Evolutionary conservation across 2,113 vertebrate species (phyloP).

Genomic region (Aphyosemion australe): DNA sequence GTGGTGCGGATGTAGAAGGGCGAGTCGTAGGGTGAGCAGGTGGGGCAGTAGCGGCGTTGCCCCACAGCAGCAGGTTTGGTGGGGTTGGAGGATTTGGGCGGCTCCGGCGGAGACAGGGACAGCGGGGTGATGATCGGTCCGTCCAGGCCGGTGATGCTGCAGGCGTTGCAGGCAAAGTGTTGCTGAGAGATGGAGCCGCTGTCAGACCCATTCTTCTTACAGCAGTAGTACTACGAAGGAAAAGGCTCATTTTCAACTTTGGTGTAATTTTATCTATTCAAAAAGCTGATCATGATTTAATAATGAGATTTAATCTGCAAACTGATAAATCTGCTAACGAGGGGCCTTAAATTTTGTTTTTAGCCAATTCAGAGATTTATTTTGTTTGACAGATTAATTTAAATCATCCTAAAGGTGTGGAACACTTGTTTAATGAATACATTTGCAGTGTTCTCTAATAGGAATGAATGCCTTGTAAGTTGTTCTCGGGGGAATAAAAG

Average conservation of each 20-base stretch:
- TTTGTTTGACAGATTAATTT: too few species aligned
- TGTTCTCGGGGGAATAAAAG: too few species aligned
- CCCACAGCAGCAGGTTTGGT: constrained; percentile 50
- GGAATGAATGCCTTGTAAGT: too few species aligned
- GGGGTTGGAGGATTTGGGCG: constrained; percentile 43
- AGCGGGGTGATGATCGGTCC: constrained; percentile 73
- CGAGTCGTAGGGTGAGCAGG: constrained; percentile 88
- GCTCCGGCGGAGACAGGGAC: constrained; percentile 71
- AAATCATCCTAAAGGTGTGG: too few species aligned
- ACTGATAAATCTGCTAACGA: too few species aligned
- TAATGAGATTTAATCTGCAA: too few species aligned
- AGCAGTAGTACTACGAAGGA: constrained; percentile 92
- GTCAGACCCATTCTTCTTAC: constrained; percentile 93
- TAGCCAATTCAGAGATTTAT: too few species aligned
- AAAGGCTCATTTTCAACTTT: not conserved
- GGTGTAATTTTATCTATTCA: not conserved
- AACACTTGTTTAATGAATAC: too few species aligned
- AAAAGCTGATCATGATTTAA: too few species aligned
- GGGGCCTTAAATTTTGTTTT: too few species aligned
- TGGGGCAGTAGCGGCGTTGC: constrained; percentile 80
- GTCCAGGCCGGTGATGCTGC: constrained; percentile 83
- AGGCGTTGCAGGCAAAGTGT: constrained; percentile 87
- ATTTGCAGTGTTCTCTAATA: too few species aligned
- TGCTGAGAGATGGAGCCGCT: constrained; percentile 80
- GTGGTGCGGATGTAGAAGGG: constrained; percentile 90